A percentile compares a stretch with the other conserved stretches of the same genome.
These are phyloP conservation scores for Myotis pilosus DNA, from an alignment of 2,797 vertebrate genomes.

Conservation along the genomic window DNA sequence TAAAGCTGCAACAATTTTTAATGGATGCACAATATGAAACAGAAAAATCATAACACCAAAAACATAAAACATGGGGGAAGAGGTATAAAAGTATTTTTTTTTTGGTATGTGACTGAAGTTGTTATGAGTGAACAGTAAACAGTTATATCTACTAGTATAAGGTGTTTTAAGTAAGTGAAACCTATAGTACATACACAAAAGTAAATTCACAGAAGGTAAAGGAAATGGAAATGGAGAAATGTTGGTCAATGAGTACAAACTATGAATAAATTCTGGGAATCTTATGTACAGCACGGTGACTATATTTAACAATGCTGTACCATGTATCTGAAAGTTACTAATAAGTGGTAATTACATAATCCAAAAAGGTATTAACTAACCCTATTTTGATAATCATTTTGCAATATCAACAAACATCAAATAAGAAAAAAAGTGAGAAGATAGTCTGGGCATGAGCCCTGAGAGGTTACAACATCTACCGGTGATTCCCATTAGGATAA, in stretches of 20 bases:
- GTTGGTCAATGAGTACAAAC: not conserved
- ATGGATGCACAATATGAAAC: not conserved
- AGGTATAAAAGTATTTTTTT: not conserved
- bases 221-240: not conserved
- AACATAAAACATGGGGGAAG: not conserved
- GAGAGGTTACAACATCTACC: not conserved
- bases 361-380: not conserved
- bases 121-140: not conserved
- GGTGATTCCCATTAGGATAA: not conserved
- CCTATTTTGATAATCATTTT: not conserved
- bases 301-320: too few species aligned
- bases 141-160: not conserved
- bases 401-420: not conserved
- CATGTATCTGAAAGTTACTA: not conserved
- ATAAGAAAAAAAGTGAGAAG: not conserved
- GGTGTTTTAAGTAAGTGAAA: not conserved
- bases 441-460: not conserved
- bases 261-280: not conserved
- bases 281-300: too few species aligned
- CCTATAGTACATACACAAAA: not conserved
- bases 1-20: not conserved
- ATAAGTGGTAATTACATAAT: not conserved
- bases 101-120: not conserved
- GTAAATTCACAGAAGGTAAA: not conserved
- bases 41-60: not conserved